Percentiles rank a stretch among this genome's conserved stretches.
Conservation (phyloP, 2,888 invertebrate genomes). For the Spodoptera picta region DNA sequence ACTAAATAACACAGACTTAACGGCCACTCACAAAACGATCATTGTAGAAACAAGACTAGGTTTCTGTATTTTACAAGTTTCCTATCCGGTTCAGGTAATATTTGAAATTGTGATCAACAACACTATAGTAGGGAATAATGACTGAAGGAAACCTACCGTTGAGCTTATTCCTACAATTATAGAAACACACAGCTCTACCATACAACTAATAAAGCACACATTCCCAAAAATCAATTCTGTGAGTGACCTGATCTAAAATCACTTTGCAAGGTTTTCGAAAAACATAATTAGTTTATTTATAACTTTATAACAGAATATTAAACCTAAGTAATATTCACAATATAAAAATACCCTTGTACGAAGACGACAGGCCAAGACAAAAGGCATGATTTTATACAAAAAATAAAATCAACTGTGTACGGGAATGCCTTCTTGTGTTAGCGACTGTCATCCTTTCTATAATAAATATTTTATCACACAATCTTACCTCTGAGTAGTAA, state of each 20-base stretch:
- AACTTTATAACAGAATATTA: slow-evolving; percentile 74
- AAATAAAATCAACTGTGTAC: slow-evolving; percentile 86
- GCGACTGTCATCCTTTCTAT: slow-evolving; percentile 85
- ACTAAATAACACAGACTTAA: slow-evolving; percentile 87
- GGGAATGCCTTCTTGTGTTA: slow-evolving; percentile 86
- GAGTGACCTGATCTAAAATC: slow-evolving; percentile 78
- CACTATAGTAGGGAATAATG: slow-evolving; percentile 23
- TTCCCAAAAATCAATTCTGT: slow-evolving; percentile 75
- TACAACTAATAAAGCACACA: slow-evolving; percentile 56
- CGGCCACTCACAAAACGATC: slow-evolving; percentile 81
- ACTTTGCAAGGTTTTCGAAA: slow-evolving; percentile 79
- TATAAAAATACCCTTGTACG: slow-evolving; percentile 81
- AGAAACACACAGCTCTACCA: slow-evolving; percentile 48
- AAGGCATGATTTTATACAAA: slow-evolving; percentile 88
- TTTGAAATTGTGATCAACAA: slow-evolving; percentile 21
- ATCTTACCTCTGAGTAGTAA: slow-evolving; percentile 70
- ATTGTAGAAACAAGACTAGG: slow-evolving; percentile 73
- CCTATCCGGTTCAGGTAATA: slow-evolving; percentile 11
- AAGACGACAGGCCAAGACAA: slow-evolving; percentile 89
- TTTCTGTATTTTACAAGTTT: slow-evolving; percentile 43
- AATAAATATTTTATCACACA: slow-evolving; percentile 85
- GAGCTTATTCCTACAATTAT: slow-evolving; percentile 60
- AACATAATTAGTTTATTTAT: slow-evolving; percentile 84
- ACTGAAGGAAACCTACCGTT: slow-evolving; percentile 47
- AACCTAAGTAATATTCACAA: slow-evolving; percentile 80